phyloP scores from a whole-genome alignment of 1,140 invertebrate species.

The Aporrectodea caliginosa region DNA sequence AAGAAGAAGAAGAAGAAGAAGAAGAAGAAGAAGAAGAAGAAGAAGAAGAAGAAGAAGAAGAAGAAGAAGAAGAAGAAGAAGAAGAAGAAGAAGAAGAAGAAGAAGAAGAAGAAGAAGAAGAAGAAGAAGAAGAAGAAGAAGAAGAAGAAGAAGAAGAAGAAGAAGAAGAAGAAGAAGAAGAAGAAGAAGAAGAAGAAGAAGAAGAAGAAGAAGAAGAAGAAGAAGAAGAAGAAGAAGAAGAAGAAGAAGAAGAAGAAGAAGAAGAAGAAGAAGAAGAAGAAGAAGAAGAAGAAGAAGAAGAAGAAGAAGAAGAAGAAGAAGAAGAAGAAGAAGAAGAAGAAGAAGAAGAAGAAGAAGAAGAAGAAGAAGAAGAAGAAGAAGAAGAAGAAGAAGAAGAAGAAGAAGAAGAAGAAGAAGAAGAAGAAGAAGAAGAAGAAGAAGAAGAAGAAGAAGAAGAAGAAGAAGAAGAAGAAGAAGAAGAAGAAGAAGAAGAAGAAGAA shows the following conservation, averaged over 20 bases:
- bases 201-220: conserved; percentile 11
- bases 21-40: conserved; percentile 9
- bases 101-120: conserved; percentile 11
- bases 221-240: conserved; percentile 7
- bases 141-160: conserved; percentile 11
- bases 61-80: conserved; percentile 11
- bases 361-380: too few species aligned
- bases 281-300: neutral
- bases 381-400: conserved; percentile 11
- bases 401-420: conserved; percentile 14
- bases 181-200: neutral
- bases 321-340: neutral
- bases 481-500: conserved; percentile 11
- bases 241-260: neutral
- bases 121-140: conserved; percentile 8
- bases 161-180: conserved; percentile 12
- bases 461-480: conserved; percentile 6
- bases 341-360: too few species aligned
- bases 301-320: neutral
- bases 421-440: conserved; percentile 19
- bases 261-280: neutral
- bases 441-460: conserved; percentile 11
- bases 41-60: conserved; percentile 8
- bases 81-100: conserved; percentile 11
- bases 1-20: conserved; percentile 15